Base-by-base conservation (phyloP, 2,888 invertebrate species). In the Eudasyphora cyanicolor region DNA sequence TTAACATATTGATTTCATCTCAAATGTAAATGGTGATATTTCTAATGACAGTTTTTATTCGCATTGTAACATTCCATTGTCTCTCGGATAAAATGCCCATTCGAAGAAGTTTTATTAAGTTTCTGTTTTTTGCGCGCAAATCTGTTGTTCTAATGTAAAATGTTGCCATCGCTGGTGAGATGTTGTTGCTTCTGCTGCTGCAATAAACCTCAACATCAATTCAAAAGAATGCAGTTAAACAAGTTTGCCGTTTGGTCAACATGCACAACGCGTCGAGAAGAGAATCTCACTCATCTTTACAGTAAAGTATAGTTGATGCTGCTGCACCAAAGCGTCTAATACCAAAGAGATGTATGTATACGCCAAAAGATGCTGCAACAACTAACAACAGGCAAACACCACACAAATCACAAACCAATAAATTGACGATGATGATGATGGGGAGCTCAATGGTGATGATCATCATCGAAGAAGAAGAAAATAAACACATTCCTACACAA, bases 141-240 rank as follows among this genome's bases (percentile, higher is more conserved):
- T 62, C 35, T 62, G 27, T 62, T 62, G 62, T 32, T 62, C 62
- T 62, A 62, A 62, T 27, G 32, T n/a, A 32, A 57, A 62, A 29
- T 62, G 35, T 62, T 62, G 62, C 17, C 35, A 62, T 1, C 27
- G 24, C 14, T 51, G 51, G 8, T 51, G 4, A 12, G 57, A 14
- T 57, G 57, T 19, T 24, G 29, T 2, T 29, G 57, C 24, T 54
- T n/a, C n/a, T n/a, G 60, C 24, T 54, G 60, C 6, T 60, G 62
- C 62, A 19, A 32, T 35, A 32, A 62, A 62, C 62, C 29, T 27
- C 74, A 77, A 64, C 57, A 69, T 71, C 74, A 77, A 74, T 80
- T 70, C 62, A 17, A 32, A 84, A 78, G 77, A 84, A 84, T 84
- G 83, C 83, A 71, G 83, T 75, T 75, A 57, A 84, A 84, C 83